phyloP scores from a whole-genome alignment of 2,113 vertebrate species.

The Oryzias javanicus region DNA sequence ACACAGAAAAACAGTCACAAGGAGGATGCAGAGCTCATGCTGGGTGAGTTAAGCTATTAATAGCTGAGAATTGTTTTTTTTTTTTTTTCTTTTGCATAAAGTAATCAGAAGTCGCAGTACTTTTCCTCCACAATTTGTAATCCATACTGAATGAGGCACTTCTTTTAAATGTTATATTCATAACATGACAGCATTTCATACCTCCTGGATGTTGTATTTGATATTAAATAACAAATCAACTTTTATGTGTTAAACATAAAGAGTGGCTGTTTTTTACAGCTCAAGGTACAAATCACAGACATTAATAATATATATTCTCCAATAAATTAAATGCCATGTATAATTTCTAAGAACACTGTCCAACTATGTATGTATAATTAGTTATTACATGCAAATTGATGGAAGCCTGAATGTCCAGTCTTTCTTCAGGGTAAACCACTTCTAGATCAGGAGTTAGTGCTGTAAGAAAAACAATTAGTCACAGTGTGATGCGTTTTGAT shows the following conservation, averaged over 20 bases:
- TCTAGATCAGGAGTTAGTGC: conserved; percentile 14
- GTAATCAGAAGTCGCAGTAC: conserved; percentile 15
- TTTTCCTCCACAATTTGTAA: conserved; percentile 15
- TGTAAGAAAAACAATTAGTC: conserved; percentile 47
- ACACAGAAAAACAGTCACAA: conserved; percentile 4
- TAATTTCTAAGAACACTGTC: not conserved
- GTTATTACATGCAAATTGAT: conserved; percentile 22
- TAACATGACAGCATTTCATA: not conserved
- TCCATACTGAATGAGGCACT: not conserved
- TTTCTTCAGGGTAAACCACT: conserved; percentile 10
- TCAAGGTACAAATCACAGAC: not conserved
- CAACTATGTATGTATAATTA: not conserved
- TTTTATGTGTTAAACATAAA: not conserved
- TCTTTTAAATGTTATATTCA: conserved; percentile 16
- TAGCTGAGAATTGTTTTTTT: conserved; percentile 12
- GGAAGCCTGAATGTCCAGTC: not conserved
- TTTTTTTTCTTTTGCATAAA: conserved; percentile 15
- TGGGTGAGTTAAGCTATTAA: conserved; percentile 32
- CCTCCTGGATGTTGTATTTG: conserved; percentile 6
- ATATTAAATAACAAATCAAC: conserved; percentile 6
- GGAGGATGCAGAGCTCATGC: conserved; percentile 1
- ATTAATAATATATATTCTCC: not conserved
- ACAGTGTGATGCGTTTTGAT: conserved; percentile 16
- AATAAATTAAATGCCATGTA: not conserved
- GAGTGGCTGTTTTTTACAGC: not conserved